Base-by-base conservation (phyloP, 2,797 vertebrate genomes). In the Phoeniculus purpureus region DNA sequence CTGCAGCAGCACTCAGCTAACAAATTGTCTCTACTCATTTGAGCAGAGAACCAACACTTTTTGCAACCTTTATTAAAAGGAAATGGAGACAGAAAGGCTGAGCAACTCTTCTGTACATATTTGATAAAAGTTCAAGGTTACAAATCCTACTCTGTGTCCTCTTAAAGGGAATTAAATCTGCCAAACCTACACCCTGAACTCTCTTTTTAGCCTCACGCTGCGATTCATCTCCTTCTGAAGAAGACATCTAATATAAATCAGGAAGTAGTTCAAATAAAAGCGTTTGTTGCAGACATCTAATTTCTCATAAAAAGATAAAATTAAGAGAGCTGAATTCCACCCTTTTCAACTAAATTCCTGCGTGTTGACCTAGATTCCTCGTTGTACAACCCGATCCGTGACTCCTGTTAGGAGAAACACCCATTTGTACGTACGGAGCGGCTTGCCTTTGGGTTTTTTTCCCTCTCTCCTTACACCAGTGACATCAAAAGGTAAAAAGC, bases 401-500 rank as follows among this genome's bases (percentile, higher is more conserved):
- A 50, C 71, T 88, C 65, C 29, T 90, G 81, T 92, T 71, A 94
- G 81, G 71, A 91, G 55, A 21, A 90, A 65, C 13, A 3, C 75
- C 87, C 89, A 88, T 92, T 92, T 95, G 94, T 92, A 94, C 87
- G 76, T 86, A 81, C 76, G 90, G 87, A 94, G 86, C 61, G 55
- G 79, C 71, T 86, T 70, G 56, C 70, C 29, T 72, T 64, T 83
- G 16, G 13, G 43, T 43, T 85, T 50, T 72, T 62, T n/a, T n/a
- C 45, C 55, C 17, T 5, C 9, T 68, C 56, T 87, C 47, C 47
- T 81, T 92, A 95, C 87, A 89, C 85, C 32, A 61, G 56, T 84
- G 87, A 92, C 94, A 96, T 95, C 91, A 95, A 95, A 96, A 94
- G 61, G 87, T 92, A 94, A 89, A 96, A 96, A 96, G n/a, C 73